Evolutionary conservation across 2,888 invertebrate species (phyloP).

Genomic region (Hypselothyrea guttata): DNA sequence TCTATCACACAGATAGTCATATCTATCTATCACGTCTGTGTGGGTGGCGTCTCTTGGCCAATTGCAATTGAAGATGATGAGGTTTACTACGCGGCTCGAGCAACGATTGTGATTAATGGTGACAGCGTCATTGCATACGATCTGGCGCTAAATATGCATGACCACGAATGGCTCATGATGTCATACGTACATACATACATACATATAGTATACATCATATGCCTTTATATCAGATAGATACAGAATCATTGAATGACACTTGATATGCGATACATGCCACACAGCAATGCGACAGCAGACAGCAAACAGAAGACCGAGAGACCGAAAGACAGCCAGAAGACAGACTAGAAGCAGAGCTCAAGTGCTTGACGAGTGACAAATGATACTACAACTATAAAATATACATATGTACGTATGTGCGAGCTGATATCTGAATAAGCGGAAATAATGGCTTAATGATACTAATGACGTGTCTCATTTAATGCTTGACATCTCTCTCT

Average conservation of each 20-base stretch:
- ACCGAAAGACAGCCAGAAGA: background rate
- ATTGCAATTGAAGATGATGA: slow-evolving; percentile 51
- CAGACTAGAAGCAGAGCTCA: slow-evolving; percentile 1
- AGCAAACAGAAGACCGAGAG: no score
- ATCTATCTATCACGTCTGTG: slow-evolving; percentile 16
- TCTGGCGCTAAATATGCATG: slow-evolving; percentile 62
- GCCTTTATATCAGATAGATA: slow-evolving; percentile 26
- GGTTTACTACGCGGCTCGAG: slow-evolving; percentile 17
- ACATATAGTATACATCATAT: no score
- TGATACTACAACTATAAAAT: slow-evolving; percentile 26
- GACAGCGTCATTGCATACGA: slow-evolving; percentile 70
- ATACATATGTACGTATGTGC: no score
- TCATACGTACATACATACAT: slow-evolving; percentile 58
- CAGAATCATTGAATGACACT: slow-evolving; percentile 48
- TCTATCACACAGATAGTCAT: slow-evolving; percentile 3
- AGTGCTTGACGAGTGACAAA: slow-evolving; percentile 55
- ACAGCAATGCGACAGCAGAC: no score
- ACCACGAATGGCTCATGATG: slow-evolving; percentile 51
- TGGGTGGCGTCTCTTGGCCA: slow-evolving; percentile 45
- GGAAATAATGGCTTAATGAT: slow-evolving; percentile 75
- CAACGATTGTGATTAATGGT: slow-evolving; percentile 71
- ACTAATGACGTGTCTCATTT: slow-evolving; percentile 63
- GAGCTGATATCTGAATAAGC: slow-evolving; percentile 48
- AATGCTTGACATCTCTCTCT: slow-evolving; percentile 50
- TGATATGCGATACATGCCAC: slow-evolving; percentile 48